These are phyloP conservation scores for Athene noctua DNA, from an alignment of 2,113 vertebrate genomes.

Conservation along the genomic window DNA sequence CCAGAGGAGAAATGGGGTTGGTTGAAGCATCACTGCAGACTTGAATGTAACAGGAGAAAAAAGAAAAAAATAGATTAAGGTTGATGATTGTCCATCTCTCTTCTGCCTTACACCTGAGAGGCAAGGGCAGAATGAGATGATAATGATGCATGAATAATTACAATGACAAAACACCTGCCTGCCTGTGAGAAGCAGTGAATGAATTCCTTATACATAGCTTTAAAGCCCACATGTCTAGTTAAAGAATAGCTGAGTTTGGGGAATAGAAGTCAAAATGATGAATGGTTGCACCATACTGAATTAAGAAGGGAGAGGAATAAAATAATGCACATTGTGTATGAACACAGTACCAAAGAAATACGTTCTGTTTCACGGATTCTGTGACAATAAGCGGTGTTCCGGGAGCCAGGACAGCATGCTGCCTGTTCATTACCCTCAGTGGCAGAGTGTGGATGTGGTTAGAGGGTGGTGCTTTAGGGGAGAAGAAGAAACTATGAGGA, in stretches of 20 bases:
- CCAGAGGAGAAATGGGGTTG: neutral
- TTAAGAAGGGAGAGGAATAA: neutral
- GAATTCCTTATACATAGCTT: neutral
- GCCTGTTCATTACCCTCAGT: accelerated
- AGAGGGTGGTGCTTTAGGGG: neutral
- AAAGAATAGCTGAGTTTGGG: neutral
- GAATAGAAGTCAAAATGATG: neutral
- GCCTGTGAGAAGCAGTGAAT: neutral
- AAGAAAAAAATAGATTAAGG: neutral
- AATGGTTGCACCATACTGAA: neutral
- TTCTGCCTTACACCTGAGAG: neutral
- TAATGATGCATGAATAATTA: neutral
- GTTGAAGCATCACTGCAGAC: neutral
- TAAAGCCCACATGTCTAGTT: neutral
- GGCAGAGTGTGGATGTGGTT: accelerated
- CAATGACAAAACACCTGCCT: neutral
- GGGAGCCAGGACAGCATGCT: neutral
- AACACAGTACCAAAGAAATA: neutral
- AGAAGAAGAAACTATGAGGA: neutral
- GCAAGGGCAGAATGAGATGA: neutral
- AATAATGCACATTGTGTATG: neutral
- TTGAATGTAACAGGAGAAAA: accelerated
- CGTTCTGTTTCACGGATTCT: accelerated
- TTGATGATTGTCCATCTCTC: neutral
- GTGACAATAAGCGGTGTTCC: neutral